A percentile compares a stretch with the other conserved stretches of the same genome.
These are phyloP conservation scores for Endotricha flammealis DNA, from an alignment of 2,888 invertebrate species.

Conservation along the genomic window DNA sequence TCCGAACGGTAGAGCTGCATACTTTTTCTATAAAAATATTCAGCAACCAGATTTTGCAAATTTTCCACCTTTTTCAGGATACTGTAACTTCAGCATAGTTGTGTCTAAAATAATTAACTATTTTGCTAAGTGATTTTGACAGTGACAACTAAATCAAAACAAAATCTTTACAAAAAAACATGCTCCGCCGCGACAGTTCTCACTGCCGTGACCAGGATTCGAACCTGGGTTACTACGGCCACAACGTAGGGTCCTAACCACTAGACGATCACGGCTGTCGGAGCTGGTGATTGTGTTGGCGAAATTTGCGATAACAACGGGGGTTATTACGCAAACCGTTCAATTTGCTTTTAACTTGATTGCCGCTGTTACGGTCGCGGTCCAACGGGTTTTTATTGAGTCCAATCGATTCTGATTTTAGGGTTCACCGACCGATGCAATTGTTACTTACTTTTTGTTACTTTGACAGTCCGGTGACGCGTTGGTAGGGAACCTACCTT, in stretches of 20 bases:
- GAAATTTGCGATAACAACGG: slow-evolving; percentile 16
- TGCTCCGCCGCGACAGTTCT: slow-evolving; percentile 45
- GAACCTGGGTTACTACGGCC: slow-evolving; percentile 88
- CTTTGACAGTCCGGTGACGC: too few species aligned
- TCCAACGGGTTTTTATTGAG: not conserved
- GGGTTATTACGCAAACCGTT: slow-evolving; percentile 1
- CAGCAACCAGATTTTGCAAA: too few species aligned
- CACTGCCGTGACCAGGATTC: slow-evolving; percentile 83
- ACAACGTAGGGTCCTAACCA: slow-evolving; percentile 86
- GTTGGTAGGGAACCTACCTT: too few species aligned
- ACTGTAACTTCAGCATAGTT: not conserved
- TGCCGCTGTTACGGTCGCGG: slow-evolving; percentile 1
- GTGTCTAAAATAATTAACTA: too few species aligned
- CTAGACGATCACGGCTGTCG: slow-evolving; percentile 82
- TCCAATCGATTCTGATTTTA: slow-evolving; percentile 6
- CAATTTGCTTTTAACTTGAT: slow-evolving; percentile 1
- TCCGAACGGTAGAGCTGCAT: too few species aligned
- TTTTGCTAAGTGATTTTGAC: too few species aligned
- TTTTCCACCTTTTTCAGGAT: too few species aligned
- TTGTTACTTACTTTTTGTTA: too few species aligned
- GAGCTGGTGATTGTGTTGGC: slow-evolving; percentile 27
- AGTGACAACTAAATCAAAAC: not conserved
- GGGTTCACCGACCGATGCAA: not conserved
- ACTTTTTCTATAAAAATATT: too few species aligned
- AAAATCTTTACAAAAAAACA: slow-evolving; percentile 18